phyloP scores from a whole-genome alignment of 2,113 vertebrate genomes.

The Engystomops pustulosus region DNA sequence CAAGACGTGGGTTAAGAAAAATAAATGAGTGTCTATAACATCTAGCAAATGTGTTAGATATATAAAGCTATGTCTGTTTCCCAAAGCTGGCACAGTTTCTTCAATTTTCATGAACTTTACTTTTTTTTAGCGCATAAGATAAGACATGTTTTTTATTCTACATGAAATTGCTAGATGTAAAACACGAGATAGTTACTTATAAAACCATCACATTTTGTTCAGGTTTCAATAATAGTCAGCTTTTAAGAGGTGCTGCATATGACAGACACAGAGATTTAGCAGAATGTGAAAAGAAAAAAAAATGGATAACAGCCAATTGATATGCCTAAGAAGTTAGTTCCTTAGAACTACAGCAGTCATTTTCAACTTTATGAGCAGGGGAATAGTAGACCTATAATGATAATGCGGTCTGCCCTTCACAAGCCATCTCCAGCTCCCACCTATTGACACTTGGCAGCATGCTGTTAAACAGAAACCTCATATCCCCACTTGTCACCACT shows the following conservation, averaged over 20 bases:
- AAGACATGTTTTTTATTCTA: no score
- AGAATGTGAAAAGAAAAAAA: neutral
- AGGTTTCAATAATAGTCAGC: neutral
- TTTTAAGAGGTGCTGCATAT: neutral
- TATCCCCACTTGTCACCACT: conserved; percentile 32
- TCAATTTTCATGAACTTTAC: no score
- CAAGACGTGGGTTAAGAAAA: no score
- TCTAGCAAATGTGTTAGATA: no score
- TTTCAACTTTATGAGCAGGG: conserved; percentile 61
- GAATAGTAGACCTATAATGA: conserved; percentile 32
- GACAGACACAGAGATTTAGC: neutral
- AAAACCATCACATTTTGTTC: neutral
- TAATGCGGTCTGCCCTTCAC: conserved; percentile 20
- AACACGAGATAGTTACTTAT: no score
- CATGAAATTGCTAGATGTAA: neutral
- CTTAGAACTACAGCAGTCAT: conserved; percentile 54
- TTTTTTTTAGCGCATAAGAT: no score
- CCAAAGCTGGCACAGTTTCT: no score
- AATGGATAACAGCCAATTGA: neutral
- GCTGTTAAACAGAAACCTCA: conserved; percentile 45
- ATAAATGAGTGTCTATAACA: no score
- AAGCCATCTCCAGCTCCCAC: conserved; percentile 42
- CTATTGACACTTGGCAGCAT: conserved; percentile 53
- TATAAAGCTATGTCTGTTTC: no score
- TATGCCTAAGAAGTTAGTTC: neutral